A percentile compares a stretch with the other conserved stretches of the same genome.
Evolutionary conservation across 2,888 invertebrate genomes (phyloP).

Genomic region (Dugesia japonica): DNA sequence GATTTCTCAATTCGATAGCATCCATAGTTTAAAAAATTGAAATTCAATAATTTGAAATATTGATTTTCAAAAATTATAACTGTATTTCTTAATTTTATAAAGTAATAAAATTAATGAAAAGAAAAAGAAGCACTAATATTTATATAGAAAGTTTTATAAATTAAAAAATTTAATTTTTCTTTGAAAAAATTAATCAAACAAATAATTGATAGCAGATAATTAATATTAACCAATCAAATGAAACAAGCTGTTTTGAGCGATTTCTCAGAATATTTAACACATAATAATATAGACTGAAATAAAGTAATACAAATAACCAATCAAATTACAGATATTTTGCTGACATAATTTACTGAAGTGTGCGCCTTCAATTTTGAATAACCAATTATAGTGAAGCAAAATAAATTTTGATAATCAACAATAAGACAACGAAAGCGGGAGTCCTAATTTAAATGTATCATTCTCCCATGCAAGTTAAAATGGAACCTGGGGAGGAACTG

Average conservation of each 20-base stretch:
- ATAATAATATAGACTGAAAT: neutral
- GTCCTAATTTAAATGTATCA: slow-evolving; percentile 15
- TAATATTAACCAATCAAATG: neutral
- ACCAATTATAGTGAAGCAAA: neutral
- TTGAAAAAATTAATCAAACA: too few relatives aligned
- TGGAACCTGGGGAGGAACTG: slow-evolving; percentile 4
- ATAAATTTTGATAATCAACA: neutral
- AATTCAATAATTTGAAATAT: too few relatives aligned
- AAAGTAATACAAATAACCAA: neutral
- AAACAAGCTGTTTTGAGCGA: neutral
- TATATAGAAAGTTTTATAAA: too few relatives aligned
- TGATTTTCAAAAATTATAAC: too few relatives aligned
- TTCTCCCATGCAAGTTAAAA: slow-evolving; percentile 1
- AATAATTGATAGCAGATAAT: too few relatives aligned
- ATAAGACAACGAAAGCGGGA: slow-evolving; percentile 16
- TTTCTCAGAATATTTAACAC: neutral
- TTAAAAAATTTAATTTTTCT: too few relatives aligned
- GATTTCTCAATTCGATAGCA: too few relatives aligned
- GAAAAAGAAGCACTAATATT: too few relatives aligned
- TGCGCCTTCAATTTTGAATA: neutral
- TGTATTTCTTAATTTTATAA: too few relatives aligned
- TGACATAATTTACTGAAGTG: neutral
- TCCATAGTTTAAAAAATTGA: too few relatives aligned
- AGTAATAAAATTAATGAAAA: too few relatives aligned
- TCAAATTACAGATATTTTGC: neutral